Conservation (phyloP, 1,140 invertebrate species). For the Lordiphosa collinella region DNA sequence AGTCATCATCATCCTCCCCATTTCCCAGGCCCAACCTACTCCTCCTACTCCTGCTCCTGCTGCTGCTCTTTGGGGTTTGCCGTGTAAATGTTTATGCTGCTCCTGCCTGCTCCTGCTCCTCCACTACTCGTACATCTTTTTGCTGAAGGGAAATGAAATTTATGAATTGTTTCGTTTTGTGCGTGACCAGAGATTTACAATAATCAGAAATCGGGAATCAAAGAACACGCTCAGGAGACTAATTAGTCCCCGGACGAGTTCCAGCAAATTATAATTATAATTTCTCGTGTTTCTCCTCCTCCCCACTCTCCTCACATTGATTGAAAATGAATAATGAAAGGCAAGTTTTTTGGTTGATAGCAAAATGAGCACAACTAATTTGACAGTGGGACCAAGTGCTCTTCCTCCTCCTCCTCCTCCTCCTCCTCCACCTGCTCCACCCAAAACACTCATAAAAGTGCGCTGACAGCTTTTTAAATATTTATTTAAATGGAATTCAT, state of each 20-base stretch:
- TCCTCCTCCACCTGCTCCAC: background rate
- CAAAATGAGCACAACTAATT: slow-evolving; percentile 33
- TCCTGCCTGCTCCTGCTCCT: background rate
- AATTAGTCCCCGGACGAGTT: slow-evolving; percentile 49
- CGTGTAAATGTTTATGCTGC: slow-evolving; percentile 69
- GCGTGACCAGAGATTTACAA: slow-evolving; percentile 77
- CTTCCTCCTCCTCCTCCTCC: slow-evolving; percentile 7
- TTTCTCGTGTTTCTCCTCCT: slow-evolving; percentile 50
- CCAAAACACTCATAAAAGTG: slow-evolving; percentile 35
- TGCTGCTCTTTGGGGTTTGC: slow-evolving; percentile 8
- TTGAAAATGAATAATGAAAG: slow-evolving; percentile 54
- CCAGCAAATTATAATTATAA: slow-evolving; percentile 64
- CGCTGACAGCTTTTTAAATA: slow-evolving; percentile 72
- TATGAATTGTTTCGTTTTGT: slow-evolving; percentile 75
- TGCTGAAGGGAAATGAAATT: slow-evolving; percentile 63
- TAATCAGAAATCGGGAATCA: slow-evolving; percentile 74
- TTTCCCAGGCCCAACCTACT: slow-evolving; percentile 4
- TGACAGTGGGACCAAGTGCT: slow-evolving; percentile 20
- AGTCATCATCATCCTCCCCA: slow-evolving; percentile 20
- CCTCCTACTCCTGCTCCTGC: too few relatives aligned
- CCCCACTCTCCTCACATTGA: background rate
- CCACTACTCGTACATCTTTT: background rate
- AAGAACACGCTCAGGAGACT: slow-evolving; percentile 74
- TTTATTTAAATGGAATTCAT: slow-evolving; percentile 72
- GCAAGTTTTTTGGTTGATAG: slow-evolving; percentile 12